phyloP scores from a whole-genome alignment of 2,113 vertebrate genomes.

The Emydocephalus ijimae region DNA sequence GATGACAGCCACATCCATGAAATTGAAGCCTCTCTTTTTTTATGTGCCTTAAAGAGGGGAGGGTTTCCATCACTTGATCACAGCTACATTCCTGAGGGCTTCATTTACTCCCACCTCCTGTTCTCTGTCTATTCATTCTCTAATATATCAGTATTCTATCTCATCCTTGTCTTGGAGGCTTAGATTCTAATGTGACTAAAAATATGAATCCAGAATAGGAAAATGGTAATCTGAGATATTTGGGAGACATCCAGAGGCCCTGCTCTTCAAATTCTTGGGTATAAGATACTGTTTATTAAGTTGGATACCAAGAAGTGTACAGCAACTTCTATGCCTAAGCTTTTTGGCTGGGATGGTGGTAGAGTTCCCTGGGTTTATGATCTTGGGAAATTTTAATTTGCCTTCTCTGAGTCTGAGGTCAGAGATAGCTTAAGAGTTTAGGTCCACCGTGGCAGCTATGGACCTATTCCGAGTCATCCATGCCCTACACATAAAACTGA shows the following conservation, averaged over 20 bases:
- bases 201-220: not conserved
- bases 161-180: not conserved
- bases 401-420: not conserved
- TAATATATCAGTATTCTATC: no score
- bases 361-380: not conserved
- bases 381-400: not conserved
- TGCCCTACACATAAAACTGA: not conserved
- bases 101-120: not conserved
- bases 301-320: not conserved
- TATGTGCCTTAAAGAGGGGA: not conserved
- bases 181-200: not conserved
- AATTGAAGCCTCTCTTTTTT: not conserved
- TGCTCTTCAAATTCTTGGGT: not conserved
- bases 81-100: not conserved
- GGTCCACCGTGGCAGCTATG: not conserved
- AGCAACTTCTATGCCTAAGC: not conserved
- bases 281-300: not conserved
- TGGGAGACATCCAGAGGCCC: not conserved
- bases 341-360: not conserved
- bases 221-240: not conserved
- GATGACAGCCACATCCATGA: not conserved
- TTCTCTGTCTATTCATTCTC: no score
- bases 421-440: not conserved
- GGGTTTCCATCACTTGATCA: not conserved
- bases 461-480: not conserved